These are phyloP conservation scores for Catostomus latipinnis DNA, from an alignment of 2,797 vertebrate species.

Conservation along the genomic window DNA sequence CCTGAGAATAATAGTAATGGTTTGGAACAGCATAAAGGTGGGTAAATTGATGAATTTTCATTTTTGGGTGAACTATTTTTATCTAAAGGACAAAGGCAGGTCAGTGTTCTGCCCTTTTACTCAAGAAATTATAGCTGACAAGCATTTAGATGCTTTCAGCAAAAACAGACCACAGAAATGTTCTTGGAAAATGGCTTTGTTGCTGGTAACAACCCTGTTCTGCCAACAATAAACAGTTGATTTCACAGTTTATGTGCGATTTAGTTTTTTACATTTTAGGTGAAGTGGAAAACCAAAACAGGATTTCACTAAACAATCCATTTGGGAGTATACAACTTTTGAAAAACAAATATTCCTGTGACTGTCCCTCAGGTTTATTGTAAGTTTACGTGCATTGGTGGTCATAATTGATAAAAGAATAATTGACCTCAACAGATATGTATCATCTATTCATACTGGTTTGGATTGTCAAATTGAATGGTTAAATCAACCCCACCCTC, in stretches of 20 bases:
- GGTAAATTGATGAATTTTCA: no score
- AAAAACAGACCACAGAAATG: background rate
- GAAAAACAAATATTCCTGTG: background rate
- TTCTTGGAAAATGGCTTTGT: background rate
- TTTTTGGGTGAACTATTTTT: no score
- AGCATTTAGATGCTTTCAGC: background rate
- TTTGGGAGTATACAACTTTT: background rate
- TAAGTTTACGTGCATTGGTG: slow-evolving; percentile 1
- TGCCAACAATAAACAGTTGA: background rate
- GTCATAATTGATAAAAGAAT: background rate
- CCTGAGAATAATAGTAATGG: no score
- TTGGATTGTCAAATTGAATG: background rate
- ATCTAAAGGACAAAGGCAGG: no score
- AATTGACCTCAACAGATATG: background rate
- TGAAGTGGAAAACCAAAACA: background rate
- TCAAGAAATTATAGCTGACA: background rate
- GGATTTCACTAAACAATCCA: slow-evolving; percentile 16
- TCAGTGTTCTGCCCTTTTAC: background rate
- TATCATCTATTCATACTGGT: slow-evolving; percentile 5
- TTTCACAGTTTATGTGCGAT: background rate
- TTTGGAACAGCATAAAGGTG: no score
- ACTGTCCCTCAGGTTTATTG: slow-evolving; percentile 6
- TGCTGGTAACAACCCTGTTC: background rate
- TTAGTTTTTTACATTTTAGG: background rate
- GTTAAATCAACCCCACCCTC: background rate